Conservation (phyloP, 2,888 invertebrate genomes). For the Halocaridina rubra region DNA sequence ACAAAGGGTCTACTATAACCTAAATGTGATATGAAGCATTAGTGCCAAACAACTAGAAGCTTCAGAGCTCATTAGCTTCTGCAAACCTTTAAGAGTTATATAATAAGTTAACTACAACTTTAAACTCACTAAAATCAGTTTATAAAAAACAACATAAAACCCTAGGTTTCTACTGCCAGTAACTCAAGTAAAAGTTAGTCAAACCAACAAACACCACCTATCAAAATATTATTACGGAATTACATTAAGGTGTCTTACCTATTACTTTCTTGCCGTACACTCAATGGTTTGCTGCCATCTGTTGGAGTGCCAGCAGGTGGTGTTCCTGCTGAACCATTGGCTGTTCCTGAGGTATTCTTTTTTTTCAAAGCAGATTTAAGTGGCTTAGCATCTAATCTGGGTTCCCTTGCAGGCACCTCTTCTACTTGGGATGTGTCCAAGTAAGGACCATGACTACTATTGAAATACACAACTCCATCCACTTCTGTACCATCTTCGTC, state of each 20-base stretch:
- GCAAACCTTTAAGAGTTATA: too few relatives aligned
- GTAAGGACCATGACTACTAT: background rate
- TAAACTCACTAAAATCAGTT: too few relatives aligned
- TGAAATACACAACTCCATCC: constrained; percentile 25
- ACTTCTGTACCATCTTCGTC: constrained; percentile 53
- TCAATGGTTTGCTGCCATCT: constrained; percentile 77
- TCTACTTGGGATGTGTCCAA: constrained; percentile 85
- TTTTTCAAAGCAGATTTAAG: constrained; percentile 91
- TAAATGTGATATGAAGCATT: too few relatives aligned
- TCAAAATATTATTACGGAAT: too few relatives aligned
- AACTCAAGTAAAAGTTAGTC: too few relatives aligned
- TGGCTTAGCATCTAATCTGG: constrained; percentile 89
- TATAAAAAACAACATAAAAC: too few relatives aligned
- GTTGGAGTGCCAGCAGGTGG: constrained; percentile 76
- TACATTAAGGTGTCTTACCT: too few relatives aligned
- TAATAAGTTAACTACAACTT: background rate
- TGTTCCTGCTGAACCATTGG: constrained; percentile 73
- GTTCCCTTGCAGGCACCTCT: constrained; percentile 93
- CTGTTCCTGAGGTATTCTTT: constrained; percentile 38
- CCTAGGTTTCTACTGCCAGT: too few relatives aligned
- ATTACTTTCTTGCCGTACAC: constrained; percentile 67
- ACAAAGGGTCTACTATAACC: too few relatives aligned
- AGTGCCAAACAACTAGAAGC: too few relatives aligned
- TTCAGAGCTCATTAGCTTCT: too few relatives aligned
- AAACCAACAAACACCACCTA: too few relatives aligned